Conservation (phyloP, 2,888 invertebrate species). For the Temnothorax ravouxi region DNA sequence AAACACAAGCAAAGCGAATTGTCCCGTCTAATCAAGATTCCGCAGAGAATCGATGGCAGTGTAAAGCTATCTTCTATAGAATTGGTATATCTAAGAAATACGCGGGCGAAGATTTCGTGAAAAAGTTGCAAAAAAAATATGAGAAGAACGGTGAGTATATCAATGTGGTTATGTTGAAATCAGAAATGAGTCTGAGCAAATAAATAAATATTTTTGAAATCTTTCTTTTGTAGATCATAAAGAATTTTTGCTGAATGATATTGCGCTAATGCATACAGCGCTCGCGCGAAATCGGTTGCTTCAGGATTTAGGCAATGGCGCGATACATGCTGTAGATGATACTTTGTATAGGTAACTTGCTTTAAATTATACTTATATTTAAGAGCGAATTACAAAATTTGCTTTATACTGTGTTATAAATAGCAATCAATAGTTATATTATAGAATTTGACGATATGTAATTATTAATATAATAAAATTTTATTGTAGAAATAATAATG, state of each 20-base stretch:
- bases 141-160: constrained; percentile 65
- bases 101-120: constrained; percentile 90
- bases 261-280: constrained; percentile 84
- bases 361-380: background rate
- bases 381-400: background rate
- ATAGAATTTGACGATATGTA: background rate
- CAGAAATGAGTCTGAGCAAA: background rate
- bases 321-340: constrained; percentile 77
- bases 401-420: background rate
- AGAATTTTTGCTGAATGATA: constrained; percentile 79
- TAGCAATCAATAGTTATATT: background rate
- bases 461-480: constrained; percentile 30
- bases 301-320: constrained; percentile 75
- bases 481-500: constrained; percentile 79
- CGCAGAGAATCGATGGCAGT: constrained; percentile 93
- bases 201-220: constrained; percentile 4
- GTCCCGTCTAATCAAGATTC: constrained; percentile 86
- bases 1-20: constrained; percentile 88
- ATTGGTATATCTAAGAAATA: constrained; percentile 93
- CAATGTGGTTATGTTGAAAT: background rate
- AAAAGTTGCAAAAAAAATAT: constrained; percentile 84
- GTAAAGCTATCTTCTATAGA: constrained; percentile 92
- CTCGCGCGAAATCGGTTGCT: constrained; percentile 75
- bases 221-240: constrained; percentile 72
- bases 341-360: constrained; percentile 79